Percentiles rank a stretch among this genome's conserved stretches.
These are phyloP conservation scores for Diprion similis DNA, from an alignment of 1,140 invertebrate species.

Conservation along the genomic window DNA sequence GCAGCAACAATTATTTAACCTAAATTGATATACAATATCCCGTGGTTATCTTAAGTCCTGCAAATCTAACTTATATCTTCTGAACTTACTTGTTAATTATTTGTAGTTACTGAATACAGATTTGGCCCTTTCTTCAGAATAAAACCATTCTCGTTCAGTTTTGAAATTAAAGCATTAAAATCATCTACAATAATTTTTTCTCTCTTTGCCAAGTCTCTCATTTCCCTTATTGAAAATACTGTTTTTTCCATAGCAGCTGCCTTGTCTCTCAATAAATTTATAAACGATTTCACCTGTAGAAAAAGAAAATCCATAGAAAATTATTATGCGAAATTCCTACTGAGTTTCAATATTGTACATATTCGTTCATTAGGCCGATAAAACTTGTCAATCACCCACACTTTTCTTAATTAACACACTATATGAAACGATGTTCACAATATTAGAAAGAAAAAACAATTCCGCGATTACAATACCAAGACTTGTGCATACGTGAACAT, in stretches of 20 bases:
- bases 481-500: no score
- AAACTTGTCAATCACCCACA: no score
- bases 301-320: constrained; percentile 29
- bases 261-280: constrained; percentile 72
- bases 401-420: no score
- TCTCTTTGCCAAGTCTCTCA: constrained; percentile 74
- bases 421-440: no score
- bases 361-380: constrained; percentile 18
- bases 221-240: constrained; percentile 78
- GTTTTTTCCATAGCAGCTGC: constrained; percentile 70
- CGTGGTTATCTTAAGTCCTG: no score
- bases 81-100: no score
- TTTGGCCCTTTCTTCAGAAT: constrained; percentile 84
- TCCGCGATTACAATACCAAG: no score
- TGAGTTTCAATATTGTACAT: no score
- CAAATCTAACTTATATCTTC: no score
- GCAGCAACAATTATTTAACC: no score
- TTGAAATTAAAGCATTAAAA: constrained; percentile 73
- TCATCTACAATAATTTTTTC: constrained; percentile 67
- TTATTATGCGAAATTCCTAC: constrained; percentile 11
- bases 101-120: constrained; percentile 62
- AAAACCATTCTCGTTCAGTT: constrained; percentile 85
- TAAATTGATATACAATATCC: no score
- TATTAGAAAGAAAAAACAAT: no score
- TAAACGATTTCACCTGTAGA: constrained; percentile 77